Evolutionary conservation across 2,797 vertebrate species (phyloP), one percentile per base, ranked within the genome.

Genomic region (Antennarius maculatus): DNA sequence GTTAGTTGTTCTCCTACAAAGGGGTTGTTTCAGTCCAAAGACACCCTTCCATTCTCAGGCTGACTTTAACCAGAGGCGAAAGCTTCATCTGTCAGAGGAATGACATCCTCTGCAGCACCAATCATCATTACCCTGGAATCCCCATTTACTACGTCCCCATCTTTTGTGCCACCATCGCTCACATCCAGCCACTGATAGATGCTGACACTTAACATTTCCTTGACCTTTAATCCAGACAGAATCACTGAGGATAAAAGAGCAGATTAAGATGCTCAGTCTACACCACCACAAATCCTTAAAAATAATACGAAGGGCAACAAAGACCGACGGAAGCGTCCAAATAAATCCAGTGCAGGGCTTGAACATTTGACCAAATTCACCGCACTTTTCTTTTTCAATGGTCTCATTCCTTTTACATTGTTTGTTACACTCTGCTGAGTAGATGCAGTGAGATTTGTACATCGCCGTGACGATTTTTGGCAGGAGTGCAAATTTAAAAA

Each of bases 401-500:
- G 5, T 31, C 14, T 53, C 15, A 41, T 15, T 66, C 5, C 27
- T 53, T 23, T 23, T 3, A 6, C 46, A 56, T 6, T 16, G 54
- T 6, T 53, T 3, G 0, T 31, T 34, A 18, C 18, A 65, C 8
- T 27, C 50, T 18, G 45, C 31, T 61, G 51, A 76, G 43, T 5
- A 29, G 18, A 54, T 28, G 53, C 59, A 48, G 46, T 18, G 41
- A 16, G 15, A 43, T 27, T 45, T 70, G 27, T 16, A 49, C 31
- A 17, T 7, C 15, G 51, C 37, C 18, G 51, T 56, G 9, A 14
- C 7, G 6, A 46, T 52, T 17, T 17, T 46, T 10, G 28, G 66
- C 41, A 27, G 42, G 12, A 18, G 31, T 61, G 60, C 10, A 45
- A 54, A 66, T 49, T 51, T 13, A 37, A 69, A 72, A 59, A 34